Percentiles rank a stretch among this genome's conserved stretches.
These are phyloP conservation scores for Ctena decussata DNA, from an alignment of 2,888 invertebrate genomes.

Conservation along the genomic window DNA sequence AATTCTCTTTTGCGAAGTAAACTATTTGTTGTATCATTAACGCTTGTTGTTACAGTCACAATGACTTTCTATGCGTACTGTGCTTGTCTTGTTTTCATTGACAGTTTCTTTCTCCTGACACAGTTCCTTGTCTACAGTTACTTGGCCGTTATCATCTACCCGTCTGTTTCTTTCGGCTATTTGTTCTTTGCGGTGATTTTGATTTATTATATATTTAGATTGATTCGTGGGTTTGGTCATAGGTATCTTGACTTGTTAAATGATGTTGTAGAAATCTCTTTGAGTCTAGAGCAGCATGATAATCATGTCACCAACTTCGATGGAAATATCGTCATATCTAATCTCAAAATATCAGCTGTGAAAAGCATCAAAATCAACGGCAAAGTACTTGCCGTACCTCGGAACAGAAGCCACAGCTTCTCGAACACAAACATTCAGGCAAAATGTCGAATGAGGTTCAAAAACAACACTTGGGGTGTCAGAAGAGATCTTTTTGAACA, in stretches of 20 bases:
- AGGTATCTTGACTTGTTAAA: constrained; percentile 36
- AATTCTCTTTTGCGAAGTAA: neutral
- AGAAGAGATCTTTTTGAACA: constrained; percentile 24
- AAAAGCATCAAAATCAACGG: neutral
- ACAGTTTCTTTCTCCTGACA: constrained; percentile 34
- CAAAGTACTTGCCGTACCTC: neutral
- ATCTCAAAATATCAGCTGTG: neutral
- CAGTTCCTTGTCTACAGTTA: constrained; percentile 39
- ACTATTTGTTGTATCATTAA: neutral
- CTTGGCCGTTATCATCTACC: constrained; percentile 41
- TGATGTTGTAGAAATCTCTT: constrained; percentile 37
- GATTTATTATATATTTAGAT: constrained; percentile 35
- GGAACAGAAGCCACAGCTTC: neutral
- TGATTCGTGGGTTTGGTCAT: constrained; percentile 25
- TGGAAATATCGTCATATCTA: constrained; percentile 16
- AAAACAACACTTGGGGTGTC: constrained; percentile 30
- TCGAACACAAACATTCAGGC: too few relatives aligned
- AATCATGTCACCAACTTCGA: constrained; percentile 12
- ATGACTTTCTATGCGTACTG: constrained; percentile 10
- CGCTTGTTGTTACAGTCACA: neutral
- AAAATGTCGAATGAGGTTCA: neutral
- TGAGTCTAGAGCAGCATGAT: neutral
- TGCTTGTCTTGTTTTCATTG: constrained; percentile 18
- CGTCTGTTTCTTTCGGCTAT: constrained; percentile 46
- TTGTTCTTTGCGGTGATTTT: constrained; percentile 36